A percentile compares a stretch with the other conserved stretches of the same genome.
These are phyloP conservation scores for Helobdella robusta DNA, from an alignment of 2,888 invertebrate genomes.

Conservation along the genomic window DNA sequence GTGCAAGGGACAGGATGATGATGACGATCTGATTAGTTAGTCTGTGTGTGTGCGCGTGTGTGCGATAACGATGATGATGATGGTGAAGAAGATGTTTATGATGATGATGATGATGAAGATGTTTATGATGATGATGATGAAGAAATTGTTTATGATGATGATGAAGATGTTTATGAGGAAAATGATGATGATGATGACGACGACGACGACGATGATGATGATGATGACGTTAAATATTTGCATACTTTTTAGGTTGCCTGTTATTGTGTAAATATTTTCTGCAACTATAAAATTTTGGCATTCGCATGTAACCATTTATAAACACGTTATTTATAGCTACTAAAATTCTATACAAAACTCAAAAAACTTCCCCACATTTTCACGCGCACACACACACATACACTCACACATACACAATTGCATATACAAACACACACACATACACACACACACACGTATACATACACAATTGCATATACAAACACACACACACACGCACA, in stretches of 20 bases:
- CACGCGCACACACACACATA: background rate
- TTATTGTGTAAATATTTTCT: no score
- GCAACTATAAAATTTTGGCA: no score
- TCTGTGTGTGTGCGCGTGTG: background rate
- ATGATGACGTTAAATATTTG: no score
- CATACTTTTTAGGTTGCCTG: no score
- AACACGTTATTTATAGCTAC: no score
- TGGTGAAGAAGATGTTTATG: background rate
- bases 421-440: background rate
- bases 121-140: background rate
- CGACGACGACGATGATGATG: background rate
- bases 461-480: background rate
- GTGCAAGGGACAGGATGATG: conserved; percentile 30
- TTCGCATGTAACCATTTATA: no score
- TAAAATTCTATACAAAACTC: no score
- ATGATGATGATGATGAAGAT: conserved; percentile 1
- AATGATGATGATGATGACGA: conserved; percentile 3
- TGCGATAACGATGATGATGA: background rate
- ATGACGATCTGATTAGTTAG: background rate
- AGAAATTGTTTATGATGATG: background rate
- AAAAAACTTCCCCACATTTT: no score
- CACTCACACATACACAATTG: background rate
- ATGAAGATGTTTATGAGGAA: background rate
- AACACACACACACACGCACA: background rate
- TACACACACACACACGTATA: background rate